Evolutionary conservation across 2,888 invertebrate genomes (phyloP), one percentile per base, ranked within the genome.

Genomic region (Tineola bisselliella): DNA sequence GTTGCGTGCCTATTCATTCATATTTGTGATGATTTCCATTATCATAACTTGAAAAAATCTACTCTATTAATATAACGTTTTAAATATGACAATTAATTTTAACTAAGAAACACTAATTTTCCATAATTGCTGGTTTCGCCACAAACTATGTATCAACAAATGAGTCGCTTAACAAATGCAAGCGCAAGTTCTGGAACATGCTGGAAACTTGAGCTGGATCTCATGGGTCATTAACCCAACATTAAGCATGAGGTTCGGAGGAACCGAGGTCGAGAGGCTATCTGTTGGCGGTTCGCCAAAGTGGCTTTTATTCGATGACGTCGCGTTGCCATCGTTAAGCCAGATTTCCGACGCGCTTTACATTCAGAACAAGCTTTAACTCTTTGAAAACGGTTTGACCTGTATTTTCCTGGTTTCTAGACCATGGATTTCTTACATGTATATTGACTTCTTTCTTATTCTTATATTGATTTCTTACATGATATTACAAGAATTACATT

Each of bases 241-340:
- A 77, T 77, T 77, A 80, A 79, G 73, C 71, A 71, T 19, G 19
- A 43, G 59, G 59, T 54, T 54, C 18, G 8, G 33, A 33, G 59
- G 44, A 73, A 75, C 73, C 66, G 71, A 66, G 77, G 76, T 77
- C 74, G 75, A 79, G 79, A 74, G 76, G 73, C 74, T 84, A 81
- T 81, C 80, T 77, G 73, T 74, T 84, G 86, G 84, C 81, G 66
- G 68, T 64, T 62, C 63, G 77, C 86, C 86, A 84, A 77, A 76
- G 74, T 72, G 71, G 73, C 73, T 71, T 76, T 73, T 70, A 76
- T 74, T 73, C 70, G 70, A 73, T 77, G 76, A 78, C 75, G 76
- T 78, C 76, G 54, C 54, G n/a, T 13, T 17, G 33, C 38, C 31
- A 54, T 44, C 44, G 61, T 44, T 58, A 61, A 56, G 30, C 44